phyloP scores from a whole-genome alignment of 2,888 invertebrate species.

The Colostygia pectinataria region DNA sequence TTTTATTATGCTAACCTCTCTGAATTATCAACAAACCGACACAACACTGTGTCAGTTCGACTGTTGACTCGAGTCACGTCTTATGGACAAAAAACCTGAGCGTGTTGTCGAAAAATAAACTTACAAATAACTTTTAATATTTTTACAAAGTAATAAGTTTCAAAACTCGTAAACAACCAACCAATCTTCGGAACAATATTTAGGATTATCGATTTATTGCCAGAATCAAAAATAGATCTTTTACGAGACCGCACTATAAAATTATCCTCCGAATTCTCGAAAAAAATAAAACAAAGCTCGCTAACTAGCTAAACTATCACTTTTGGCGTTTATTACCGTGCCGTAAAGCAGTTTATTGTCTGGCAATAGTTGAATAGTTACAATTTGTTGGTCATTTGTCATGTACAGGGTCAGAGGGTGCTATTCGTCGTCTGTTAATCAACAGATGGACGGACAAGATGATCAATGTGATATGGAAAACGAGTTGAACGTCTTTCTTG shows the following conservation, averaged over 20 bases:
- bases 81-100: no score
- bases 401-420: constrained; percentile 64
- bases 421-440: constrained; percentile 67
- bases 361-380: constrained; percentile 35
- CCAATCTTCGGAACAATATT: constrained; percentile 26
- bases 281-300: constrained; percentile 30
- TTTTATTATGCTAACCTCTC: no score
- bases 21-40: no score
- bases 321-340: constrained; percentile 14
- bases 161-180: no score
- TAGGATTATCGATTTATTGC: constrained; percentile 28
- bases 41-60: no score
- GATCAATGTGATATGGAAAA: constrained; percentile 60
- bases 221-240: constrained; percentile 33
- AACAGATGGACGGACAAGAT: constrained; percentile 58
- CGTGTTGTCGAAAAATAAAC: no score
- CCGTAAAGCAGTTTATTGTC: constrained; percentile 30
- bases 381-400: constrained; percentile 68
- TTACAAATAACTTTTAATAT: constrained; percentile 1
- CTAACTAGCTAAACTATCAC: constrained; percentile 21
- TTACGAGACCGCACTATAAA: constrained; percentile 36
- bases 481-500: constrained; percentile 31
- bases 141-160: constrained; percentile 2
- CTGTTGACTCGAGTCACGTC: no score
- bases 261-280: constrained; percentile 25